phyloP scores from a whole-genome alignment of 2,888 invertebrate genomes.

The Pilophorus perplexus region DNA sequence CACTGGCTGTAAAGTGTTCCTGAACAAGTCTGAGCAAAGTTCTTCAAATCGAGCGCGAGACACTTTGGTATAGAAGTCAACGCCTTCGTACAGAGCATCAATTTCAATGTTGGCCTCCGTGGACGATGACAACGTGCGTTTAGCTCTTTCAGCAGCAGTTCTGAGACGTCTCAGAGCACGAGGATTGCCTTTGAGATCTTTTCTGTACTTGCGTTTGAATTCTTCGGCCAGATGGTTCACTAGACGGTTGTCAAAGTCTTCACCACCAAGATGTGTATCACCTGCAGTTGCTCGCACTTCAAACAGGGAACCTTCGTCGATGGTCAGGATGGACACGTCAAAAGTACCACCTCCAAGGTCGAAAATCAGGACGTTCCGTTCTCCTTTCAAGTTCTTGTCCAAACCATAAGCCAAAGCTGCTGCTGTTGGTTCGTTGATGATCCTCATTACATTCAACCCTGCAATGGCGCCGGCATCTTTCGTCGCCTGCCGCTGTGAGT shows the following conservation, averaged over 20 bases:
- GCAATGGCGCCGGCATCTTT: conserved; percentile 81
- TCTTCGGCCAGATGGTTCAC: conserved; percentile 60
- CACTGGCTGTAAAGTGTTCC: conserved; percentile 68
- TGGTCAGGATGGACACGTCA: too few species aligned
- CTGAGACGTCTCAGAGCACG: conserved; percentile 55
- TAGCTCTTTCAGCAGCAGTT: conserved; percentile 58
- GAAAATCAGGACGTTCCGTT: too few species aligned
- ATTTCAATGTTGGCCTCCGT: too few species aligned
- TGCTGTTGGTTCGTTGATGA: conserved; percentile 87
- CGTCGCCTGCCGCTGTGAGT: too few species aligned
- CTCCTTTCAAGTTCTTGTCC: conserved; percentile 54
- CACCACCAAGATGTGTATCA: conserved; percentile 80
- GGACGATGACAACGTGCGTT: conserved; percentile 56
- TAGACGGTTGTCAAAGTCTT: too few species aligned
- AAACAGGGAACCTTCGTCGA: too few species aligned
- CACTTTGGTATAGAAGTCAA: conserved; percentile 63
- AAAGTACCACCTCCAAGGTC: too few species aligned
- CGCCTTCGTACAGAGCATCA: conserved; percentile 56
- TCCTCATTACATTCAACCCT: too few species aligned
- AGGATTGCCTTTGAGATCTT: conserved; percentile 55
- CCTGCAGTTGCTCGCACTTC: conserved; percentile 80
- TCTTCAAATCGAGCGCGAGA: conserved; percentile 76
- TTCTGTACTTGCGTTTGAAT: conserved; percentile 56
- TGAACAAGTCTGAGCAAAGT: conserved; percentile 67
- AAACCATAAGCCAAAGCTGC: conserved; percentile 81